phyloP scores from a whole-genome alignment of 37 sponge, comb jelly and placozoan genomes.

The Corticium candelabrum region DNA sequence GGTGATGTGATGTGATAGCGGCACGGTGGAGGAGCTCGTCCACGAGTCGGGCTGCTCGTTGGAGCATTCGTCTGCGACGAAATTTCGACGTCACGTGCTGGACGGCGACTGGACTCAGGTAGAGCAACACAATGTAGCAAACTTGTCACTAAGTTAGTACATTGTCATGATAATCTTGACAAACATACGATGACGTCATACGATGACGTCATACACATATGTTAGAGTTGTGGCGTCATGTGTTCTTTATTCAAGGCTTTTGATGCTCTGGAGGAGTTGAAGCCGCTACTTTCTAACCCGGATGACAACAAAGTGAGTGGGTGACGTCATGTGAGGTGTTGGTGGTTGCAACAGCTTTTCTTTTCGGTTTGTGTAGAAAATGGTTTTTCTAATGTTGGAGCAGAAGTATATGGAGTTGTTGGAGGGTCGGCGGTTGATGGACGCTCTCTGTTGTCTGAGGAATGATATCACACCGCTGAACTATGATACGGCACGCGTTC shows the following conservation, averaged over 20 bases:
- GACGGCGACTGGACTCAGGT: constrained; percentile 85
- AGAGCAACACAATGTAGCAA: constrained; percentile 1
- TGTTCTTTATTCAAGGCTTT: constrained; percentile 30
- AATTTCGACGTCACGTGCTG: constrained; percentile 61
- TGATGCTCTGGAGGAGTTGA: constrained; percentile 45
- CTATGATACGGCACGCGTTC: constrained; percentile 45
- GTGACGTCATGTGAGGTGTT: too few relatives aligned
- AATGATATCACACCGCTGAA: constrained; percentile 70
- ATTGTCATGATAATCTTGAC: not conserved
- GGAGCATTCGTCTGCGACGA: constrained; percentile 85
- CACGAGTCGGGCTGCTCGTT: constrained; percentile 78
- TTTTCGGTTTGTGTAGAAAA: constrained; percentile 37
- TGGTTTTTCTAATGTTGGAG: constrained; percentile 70
- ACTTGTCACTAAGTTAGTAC: too few relatives aligned
- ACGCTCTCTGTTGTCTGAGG: constrained; percentile 77
- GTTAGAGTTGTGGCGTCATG: not conserved
- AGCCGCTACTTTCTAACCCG: constrained; percentile 40
- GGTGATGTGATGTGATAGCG: too few relatives aligned
- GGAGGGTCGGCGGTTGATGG: constrained; percentile 54
- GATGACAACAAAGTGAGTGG: constrained; percentile 27
- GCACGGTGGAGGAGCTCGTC: constrained; percentile 55
- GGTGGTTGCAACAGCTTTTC: too few relatives aligned
- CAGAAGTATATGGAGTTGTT: constrained; percentile 95
- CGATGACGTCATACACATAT: not conserved
- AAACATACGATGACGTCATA: not conserved